Evolutionary conservation across 2,888 invertebrate species (phyloP), one percentile per base, ranked within the genome.

Genomic region (Orthosia gracilis): DNA sequence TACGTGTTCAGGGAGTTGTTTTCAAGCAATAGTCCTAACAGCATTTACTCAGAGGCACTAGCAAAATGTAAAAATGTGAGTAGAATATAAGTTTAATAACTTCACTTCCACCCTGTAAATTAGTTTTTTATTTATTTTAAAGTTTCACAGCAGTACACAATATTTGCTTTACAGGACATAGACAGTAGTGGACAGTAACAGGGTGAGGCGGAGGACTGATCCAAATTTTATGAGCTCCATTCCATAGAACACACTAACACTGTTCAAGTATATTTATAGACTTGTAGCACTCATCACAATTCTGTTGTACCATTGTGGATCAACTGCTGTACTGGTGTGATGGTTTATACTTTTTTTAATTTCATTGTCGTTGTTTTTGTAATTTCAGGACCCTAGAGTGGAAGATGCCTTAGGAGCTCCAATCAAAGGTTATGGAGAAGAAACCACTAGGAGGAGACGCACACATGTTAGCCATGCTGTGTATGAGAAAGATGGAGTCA

Each of bases 361-460:
- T n/a, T n/a, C n/a, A n/a, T n/a, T n/a, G n/a, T n/a, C n/a, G n/a
- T n/a, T n/a, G n/a, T n/a, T n/a, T n/a, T 63, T 69, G 54, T 76
- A 18, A 73, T 92, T 91, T 26, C 69, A 97, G 95, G 98, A 99
- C 94, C 96, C 97, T 9, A 97, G 98, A 89, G 97, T 99, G 1
- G 97, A 97, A 89, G 98, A 99, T 94, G 97, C 98, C n/a, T 95
- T 99, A 70, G 99, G 99, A n/a, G 96, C 97, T 78, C 99, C 99
- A 11, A 98, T 99, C 50, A 99, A 98, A 92, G 98, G 98, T 2
- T 98, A 97, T 93, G 99, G 99, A 0, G 99, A 99, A 93, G 98
- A 98, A 92, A 98, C 98, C 0, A 97, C 98, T 26, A 96, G 99
- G 84, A 98, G 99, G 57, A 96, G 99, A 79, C 97, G 99, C 59